Evolutionary conservation across 2,797 vertebrate species (phyloP).

Genomic region (Clarias fuscus): DNA sequence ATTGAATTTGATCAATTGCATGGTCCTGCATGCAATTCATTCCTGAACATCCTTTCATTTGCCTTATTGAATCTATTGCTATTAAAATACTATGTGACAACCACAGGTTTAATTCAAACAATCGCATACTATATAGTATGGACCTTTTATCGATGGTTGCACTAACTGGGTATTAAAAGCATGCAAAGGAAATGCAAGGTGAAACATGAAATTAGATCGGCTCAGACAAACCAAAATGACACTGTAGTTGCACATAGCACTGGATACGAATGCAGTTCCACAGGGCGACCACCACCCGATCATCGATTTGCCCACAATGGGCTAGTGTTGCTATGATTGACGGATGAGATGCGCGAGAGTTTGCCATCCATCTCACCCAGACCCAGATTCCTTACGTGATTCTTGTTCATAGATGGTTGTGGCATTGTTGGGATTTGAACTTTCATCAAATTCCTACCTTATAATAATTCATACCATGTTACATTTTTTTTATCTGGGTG

Average conservation of each 20-base stretch:
- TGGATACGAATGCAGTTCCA: background rate
- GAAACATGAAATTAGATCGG: background rate
- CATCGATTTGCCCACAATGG: background rate
- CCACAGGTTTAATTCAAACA: background rate
- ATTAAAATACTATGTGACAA: background rate
- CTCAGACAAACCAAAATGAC: background rate
- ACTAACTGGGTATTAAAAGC: background rate
- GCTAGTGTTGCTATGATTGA: background rate
- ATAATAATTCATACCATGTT: too few species aligned
- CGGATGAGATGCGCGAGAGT: background rate
- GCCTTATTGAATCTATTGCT: background rate
- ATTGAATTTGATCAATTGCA: too few species aligned
- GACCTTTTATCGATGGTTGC: background rate
- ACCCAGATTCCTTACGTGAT: background rate
- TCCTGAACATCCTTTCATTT: background rate
- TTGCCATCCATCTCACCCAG: background rate
- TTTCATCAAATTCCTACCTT: background rate
- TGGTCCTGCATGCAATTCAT: background rate
- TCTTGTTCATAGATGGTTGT: background rate
- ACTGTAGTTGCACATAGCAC: background rate
- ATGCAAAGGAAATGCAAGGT: background rate
- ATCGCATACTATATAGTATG: too few species aligned
- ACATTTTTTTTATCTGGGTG: background rate
- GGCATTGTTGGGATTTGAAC: background rate
- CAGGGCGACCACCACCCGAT: background rate